Evolutionary conservation across 1,140 invertebrate genomes (phyloP), one percentile per base, ranked within the genome.

Genomic region (Eubasilissa regina): DNA sequence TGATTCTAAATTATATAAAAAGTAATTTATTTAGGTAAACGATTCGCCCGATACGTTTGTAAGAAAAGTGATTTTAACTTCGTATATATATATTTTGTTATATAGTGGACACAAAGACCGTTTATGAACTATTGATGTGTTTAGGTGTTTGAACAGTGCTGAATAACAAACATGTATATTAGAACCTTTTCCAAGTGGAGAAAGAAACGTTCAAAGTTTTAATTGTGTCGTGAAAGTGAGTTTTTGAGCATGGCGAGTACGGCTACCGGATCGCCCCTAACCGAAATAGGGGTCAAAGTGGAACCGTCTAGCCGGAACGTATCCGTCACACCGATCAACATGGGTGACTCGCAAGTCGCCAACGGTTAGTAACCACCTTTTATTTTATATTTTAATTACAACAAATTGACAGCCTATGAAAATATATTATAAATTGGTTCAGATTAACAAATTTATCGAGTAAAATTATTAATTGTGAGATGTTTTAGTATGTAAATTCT

Each of bases 311-410:
- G 15, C 75, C 76, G 76, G 19, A 83, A 89, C 84, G 86, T 89
- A 21, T 89, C 88, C 74, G 88, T 89, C 81, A 89, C 88, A 48
- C 87, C 88, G 44, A 89, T 89, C 85, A 88, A 87, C 83, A 89
- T 89, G 88, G 86, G 87, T 43, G 88, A 87, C 51, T 84, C 86
- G 25, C 87, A 89, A 58, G 35, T 75, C 66, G 86, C 86, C 21
- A 89, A 87, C 83, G 87, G 88, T 89, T 83, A 85, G 86, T 51
- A 76, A 19, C 19, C 3, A 35, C 6, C 25, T 35, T 35, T 35
- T 35, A 35, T 35, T 35, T 35, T 1, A 35, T 35, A 35, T 35
- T 35, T n/a, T 3, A 35, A 35, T 35, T 35, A 6, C 1, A 35
- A 35, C 25, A 35, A 35, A 35, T 35, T 35, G 25, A 35, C 25